Evolutionary conservation across 2,113 vertebrate genomes (phyloP).

Genomic region (Clarias batrachus): DNA sequence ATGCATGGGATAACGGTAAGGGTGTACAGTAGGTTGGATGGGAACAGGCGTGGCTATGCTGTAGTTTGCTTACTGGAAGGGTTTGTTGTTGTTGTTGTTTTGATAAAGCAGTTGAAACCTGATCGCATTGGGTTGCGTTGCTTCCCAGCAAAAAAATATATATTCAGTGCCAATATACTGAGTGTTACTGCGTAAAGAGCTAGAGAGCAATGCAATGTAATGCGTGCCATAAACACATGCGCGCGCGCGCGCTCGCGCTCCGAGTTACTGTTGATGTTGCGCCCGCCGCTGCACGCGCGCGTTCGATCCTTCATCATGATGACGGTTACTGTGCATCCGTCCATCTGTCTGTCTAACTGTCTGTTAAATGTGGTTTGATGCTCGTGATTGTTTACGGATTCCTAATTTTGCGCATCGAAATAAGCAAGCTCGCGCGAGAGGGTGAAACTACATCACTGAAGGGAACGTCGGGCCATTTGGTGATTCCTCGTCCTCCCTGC

Average conservation of each 20-base stretch:
- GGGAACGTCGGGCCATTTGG: not conserved
- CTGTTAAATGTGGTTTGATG: not conserved
- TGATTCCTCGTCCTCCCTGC: not conserved
- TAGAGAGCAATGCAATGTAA: not conserved
- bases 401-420: not conserved
- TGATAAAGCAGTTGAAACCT: not conserved
- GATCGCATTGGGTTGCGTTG: not conserved
- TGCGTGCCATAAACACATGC: not conserved
- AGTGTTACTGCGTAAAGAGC: not conserved
- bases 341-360: not conserved
- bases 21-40: conserved; percentile 56
- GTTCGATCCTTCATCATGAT: not conserved
- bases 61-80: conserved; percentile 13
- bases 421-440: not conserved
- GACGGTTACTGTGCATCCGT: not conserved
- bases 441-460: not conserved
- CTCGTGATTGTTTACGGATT: not conserved
- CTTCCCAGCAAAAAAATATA: not conserved
- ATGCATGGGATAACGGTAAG: conserved; percentile 53
- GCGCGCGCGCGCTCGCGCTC: not conserved
- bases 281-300: not conserved
- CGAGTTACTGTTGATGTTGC: not conserved
- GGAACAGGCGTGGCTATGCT: conserved; percentile 72
- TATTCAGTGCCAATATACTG: not conserved
- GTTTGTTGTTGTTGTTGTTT: not conserved